A percentile compares a stretch with the other conserved stretches of the same genome.
Evolutionary conservation across 2,113 vertebrate genomes (phyloP).

Genomic region (Melanerpes aurifrons): DNA sequence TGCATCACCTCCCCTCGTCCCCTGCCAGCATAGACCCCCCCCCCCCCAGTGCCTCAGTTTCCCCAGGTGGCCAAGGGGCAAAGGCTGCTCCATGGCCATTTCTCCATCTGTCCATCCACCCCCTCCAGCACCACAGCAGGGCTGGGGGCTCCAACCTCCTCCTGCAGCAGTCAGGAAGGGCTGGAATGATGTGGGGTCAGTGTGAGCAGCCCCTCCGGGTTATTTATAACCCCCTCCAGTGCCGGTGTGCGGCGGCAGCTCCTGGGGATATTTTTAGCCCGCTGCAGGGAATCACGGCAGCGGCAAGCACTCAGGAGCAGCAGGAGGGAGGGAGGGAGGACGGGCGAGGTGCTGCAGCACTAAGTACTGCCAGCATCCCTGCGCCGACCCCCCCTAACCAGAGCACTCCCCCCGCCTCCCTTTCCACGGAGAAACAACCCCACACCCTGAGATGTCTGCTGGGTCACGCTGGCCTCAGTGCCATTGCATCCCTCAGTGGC

Average conservation of each 20-base stretch:
- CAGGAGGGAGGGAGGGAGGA: not conserved
- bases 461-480: not conserved
- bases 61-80: not conserved
- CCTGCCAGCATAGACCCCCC: not conserved
- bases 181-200: not conserved
- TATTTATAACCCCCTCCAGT: conserved; percentile 30
- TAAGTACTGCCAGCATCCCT: not conserved
- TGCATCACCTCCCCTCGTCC: not conserved
- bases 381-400: not conserved
- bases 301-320: not conserved
- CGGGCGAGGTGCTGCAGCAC: not conserved
- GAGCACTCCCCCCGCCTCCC: not conserved
- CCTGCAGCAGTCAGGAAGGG: not conserved
- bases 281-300: conserved; percentile 46
- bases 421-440: not conserved
- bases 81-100: not conserved
- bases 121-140: not conserved
- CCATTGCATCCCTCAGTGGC: fast-evolving
- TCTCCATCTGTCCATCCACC: not conserved
- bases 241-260: conserved; percentile 51
- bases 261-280: conserved; percentile 64
- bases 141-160: not conserved
- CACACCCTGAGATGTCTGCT: not conserved
- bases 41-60: conserved; percentile 11
- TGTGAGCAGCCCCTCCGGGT: not conserved